Base-by-base conservation (phyloP, 2,888 invertebrate genomes). In the Drosophila koepferae region DNA sequence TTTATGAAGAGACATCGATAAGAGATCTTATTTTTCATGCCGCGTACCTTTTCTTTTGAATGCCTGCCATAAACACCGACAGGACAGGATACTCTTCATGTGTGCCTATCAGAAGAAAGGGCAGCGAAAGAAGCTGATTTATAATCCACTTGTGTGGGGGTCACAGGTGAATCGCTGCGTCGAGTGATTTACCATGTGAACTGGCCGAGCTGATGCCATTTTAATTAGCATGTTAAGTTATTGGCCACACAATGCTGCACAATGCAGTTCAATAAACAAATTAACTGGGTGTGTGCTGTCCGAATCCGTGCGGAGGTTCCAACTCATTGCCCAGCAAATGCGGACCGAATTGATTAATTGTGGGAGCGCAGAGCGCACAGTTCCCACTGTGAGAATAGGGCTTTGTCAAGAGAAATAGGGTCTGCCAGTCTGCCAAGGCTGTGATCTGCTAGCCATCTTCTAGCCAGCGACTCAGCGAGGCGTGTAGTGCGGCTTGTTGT, bases 331-430 rank as follows among this genome's bases (percentile, higher is more conserved):
- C 38, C 72, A 63, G 51, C 60, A 6, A 16, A 2, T 7, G 14
- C 41, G 4, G 59, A 55, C 58, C 55, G 59, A 63, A 46, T 87
- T 92, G 92, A 91, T 91, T 91, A 90, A 91, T 91, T 92, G 92
- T 92, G 91, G 91, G 91, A 91, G 92, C 92, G 54, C 77, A 78
- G 75, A 77, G 92, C 92, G 54, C 77, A 78, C 74, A 77, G 61
- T 83, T 83, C 91, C 91, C 86, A 90, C 92, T 81, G 89, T 66
- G 78, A 76, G 78, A 80, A 71, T 64, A 72, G 65, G 76, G 71
- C 61, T 60, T 34, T 14, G 20, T 46, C 63, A 48, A 67, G 60
- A 55, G 61, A 48, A 48, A 54, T 54, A 78, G 55, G 74, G 60
- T 64, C 60, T 34, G 31, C 31, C 12, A 4, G 48, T 61, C 60